Percentiles rank a stretch among this genome's conserved stretches.
phyloP scores from a whole-genome alignment of 1,140 invertebrate genomes.

The Pemphigus obesinymphae region DNA sequence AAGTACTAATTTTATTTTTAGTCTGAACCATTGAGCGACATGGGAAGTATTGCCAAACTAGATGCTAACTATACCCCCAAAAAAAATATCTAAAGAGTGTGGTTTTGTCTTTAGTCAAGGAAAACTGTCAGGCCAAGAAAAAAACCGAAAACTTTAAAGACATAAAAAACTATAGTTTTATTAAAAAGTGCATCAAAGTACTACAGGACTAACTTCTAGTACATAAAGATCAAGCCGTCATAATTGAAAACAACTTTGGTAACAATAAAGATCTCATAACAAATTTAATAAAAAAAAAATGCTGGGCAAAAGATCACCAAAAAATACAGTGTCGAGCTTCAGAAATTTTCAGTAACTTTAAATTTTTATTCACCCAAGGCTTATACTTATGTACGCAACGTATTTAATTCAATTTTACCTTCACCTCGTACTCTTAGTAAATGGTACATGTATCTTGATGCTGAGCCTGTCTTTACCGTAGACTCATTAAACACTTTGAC shows the following conservation, averaged over 20 bases:
- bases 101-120: not conserved
- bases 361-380: not conserved
- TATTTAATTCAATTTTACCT: not conserved
- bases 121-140: not conserved
- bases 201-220: not conserved
- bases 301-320: not conserved
- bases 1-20: not conserved
- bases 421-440: not conserved
- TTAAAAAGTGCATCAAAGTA: not conserved
- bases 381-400: not conserved
- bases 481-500: not conserved
- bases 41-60: not conserved
- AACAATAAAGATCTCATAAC: not conserved
- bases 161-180: not conserved
- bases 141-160: not conserved
- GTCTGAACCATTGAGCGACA: not conserved
- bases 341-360: conserved; percentile 43
- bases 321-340: not conserved
- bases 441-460: not conserved
- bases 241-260: not conserved
- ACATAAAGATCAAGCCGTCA: not conserved
- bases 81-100: not conserved
- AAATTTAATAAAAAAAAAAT: not conserved
- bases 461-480: not conserved
- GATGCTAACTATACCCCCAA: not conserved